A percentile compares a stretch with the other conserved stretches of the same genome.
Evolutionary conservation across 30 jellyfish, hydroid and myxozoan genomes (phyloP).

Genomic region (Mastigias papua): DNA sequence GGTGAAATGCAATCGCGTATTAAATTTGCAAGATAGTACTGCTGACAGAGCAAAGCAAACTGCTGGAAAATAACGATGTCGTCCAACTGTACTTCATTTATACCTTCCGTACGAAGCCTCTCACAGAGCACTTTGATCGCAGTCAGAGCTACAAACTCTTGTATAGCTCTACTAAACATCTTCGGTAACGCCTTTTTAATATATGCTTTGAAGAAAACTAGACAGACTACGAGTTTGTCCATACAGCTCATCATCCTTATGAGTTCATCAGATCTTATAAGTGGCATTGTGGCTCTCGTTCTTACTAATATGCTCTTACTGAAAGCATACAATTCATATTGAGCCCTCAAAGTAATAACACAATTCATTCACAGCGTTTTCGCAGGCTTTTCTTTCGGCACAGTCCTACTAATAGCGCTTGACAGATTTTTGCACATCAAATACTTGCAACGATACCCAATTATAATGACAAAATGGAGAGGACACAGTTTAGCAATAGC

Average conservation of each 20-base stretch:
- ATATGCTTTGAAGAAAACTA: slow-evolving; percentile 21
- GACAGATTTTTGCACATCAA: slow-evolving; percentile 45
- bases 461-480: slow-evolving; percentile 7
- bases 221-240: slow-evolving; percentile 13
- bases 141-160: not conserved
- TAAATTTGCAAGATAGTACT: too few relatives aligned
- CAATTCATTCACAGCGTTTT: not conserved
- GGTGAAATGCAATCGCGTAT: too few relatives aligned
- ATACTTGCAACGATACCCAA: slow-evolving; percentile 1
- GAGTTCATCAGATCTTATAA: slow-evolving; percentile 11
- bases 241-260: slow-evolving; percentile 7
- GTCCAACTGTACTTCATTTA: not conserved
- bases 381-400: not conserved
- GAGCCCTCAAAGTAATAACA: not conserved
- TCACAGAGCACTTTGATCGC: too few relatives aligned
- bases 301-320: not conserved
- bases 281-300: slow-evolving; percentile 16
- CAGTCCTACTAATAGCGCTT: slow-evolving; percentile 14
- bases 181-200: slow-evolving; percentile 6
- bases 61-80: not conserved
- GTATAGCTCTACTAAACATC: slow-evolving; percentile 5
- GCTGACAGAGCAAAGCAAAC: too few relatives aligned
- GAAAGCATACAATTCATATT: not conserved
- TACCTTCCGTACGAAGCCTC: not conserved
- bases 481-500: not conserved